A percentile compares a stretch with the other conserved stretches of the same genome.
phyloP scores from a whole-genome alignment of 2,113 vertebrate genomes.

The Myxocyprinus asiaticus region DNA sequence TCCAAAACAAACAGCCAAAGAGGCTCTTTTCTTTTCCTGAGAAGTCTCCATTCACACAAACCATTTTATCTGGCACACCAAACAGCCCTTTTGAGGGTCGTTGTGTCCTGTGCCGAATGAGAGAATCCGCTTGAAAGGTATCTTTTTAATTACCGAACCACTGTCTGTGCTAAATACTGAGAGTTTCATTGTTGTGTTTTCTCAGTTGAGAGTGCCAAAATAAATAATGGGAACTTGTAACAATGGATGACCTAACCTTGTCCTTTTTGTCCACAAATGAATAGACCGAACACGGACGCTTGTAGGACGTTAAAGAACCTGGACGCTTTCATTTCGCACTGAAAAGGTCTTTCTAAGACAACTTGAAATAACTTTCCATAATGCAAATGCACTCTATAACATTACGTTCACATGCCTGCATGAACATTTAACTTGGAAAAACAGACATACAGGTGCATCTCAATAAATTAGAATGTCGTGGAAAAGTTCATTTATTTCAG shows the following conservation, averaged over 20 bases:
- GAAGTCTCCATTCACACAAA: constrained; percentile 64
- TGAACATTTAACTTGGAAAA: neutral
- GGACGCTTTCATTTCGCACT: neutral
- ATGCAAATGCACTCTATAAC: no score
- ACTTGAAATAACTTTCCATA: no score
- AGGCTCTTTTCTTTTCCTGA: constrained; percentile 68
- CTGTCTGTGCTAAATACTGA: constrained; percentile 60
- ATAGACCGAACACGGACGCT: constrained; percentile 21
- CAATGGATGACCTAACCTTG: constrained; percentile 64
- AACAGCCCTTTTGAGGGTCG: constrained; percentile 55
- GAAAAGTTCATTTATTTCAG: no score
- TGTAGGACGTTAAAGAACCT: neutral
- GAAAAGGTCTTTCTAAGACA: neutral
- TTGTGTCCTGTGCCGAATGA: constrained; percentile 45
- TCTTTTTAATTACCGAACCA: constrained; percentile 58
- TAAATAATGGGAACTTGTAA: constrained; percentile 45
- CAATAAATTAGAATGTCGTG: no score
- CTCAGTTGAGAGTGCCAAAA: constrained; percentile 55
- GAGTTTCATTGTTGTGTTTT: constrained; percentile 58
- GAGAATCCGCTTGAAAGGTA: constrained; percentile 59
- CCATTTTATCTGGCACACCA: constrained; percentile 57
- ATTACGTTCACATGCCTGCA: no score
- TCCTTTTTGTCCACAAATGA: constrained; percentile 47
- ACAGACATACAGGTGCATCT: neutral
- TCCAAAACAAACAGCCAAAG: constrained; percentile 76